A percentile compares a stretch with the other conserved stretches of the same genome.
phyloP scores from a whole-genome alignment of 1,140 invertebrate genomes.

The Euura lappo region DNA sequence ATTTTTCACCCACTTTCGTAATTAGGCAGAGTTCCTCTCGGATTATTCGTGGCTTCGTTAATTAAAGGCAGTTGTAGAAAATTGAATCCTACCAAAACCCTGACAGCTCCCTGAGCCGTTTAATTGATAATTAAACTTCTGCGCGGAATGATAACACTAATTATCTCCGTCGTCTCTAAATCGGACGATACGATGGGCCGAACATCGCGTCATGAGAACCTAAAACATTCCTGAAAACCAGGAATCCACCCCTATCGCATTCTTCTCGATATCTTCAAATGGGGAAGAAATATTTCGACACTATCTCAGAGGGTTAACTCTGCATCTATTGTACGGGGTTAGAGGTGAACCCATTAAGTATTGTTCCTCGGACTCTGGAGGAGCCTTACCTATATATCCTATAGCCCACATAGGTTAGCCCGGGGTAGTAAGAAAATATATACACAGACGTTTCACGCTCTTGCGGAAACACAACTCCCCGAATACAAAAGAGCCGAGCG shows the following conservation, averaged over 20 bases:
- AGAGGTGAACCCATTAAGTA: neutral
- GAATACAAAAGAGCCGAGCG: neutral
- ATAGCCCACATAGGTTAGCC: too few relatives aligned
- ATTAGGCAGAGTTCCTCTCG: neutral
- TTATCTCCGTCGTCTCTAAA: too few relatives aligned
- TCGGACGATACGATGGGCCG: too few relatives aligned
- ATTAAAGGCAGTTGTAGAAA: neutral
- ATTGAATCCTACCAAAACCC: too few relatives aligned
- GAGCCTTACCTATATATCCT: neutral
- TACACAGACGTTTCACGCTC: neutral
- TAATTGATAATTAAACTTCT: too few relatives aligned
- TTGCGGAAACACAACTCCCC: neutral
- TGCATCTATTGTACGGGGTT: neutral
- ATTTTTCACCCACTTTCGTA: neutral
- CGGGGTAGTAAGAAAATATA: neutral
- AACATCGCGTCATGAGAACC: too few relatives aligned
- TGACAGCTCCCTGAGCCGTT: too few relatives aligned
- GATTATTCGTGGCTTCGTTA: neutral
- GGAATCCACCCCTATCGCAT: too few relatives aligned
- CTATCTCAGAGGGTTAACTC: constrained; percentile 5
- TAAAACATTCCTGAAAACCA: too few relatives aligned
- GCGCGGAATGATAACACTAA: too few relatives aligned
- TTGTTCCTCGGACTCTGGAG: neutral
- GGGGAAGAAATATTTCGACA: neutral
- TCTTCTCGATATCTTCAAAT: too few relatives aligned